phyloP scores from a whole-genome alignment of 2,113 vertebrate species.

The Excalfactoria chinensis region DNA sequence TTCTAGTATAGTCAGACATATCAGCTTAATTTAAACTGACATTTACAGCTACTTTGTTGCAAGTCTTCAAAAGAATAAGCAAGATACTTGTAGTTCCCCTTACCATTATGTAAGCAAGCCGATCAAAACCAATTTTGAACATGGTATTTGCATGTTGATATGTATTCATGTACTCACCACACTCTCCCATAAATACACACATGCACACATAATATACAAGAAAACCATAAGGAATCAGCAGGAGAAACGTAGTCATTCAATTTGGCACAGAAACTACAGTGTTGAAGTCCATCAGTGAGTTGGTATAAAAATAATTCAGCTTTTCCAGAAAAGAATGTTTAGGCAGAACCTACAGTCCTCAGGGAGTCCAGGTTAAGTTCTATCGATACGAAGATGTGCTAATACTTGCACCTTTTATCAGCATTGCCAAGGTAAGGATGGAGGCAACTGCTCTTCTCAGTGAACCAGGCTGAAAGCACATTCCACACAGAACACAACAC shows the following conservation, averaged over 20 bases:
- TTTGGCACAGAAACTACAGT: neutral
- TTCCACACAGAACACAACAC: rapidly evolving
- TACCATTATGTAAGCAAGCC: neutral
- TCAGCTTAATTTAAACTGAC: neutral
- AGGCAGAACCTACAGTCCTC: neutral
- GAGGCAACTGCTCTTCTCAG: neutral
- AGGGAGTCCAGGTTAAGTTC: neutral
- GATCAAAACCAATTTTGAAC: neutral
- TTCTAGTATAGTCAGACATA: neutral
- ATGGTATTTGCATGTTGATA: neutral
- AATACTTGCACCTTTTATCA: neutral
- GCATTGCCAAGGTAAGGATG: neutral
- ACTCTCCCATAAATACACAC: neutral
- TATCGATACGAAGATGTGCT: neutral
- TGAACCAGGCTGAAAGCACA: neutral
- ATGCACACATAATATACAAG: neutral
- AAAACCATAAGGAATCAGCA: neutral
- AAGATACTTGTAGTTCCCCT: neutral
- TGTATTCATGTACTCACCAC: neutral
- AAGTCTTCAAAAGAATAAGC: neutral
- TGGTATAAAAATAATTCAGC: neutral
- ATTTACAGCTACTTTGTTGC: neutral
- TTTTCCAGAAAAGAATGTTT: neutral
- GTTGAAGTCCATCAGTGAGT: neutral
- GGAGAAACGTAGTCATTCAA: neutral